Base-by-base conservation (phyloP, 64 coral and sea anemone genomes). In the Orbicella faveolata region DNA sequence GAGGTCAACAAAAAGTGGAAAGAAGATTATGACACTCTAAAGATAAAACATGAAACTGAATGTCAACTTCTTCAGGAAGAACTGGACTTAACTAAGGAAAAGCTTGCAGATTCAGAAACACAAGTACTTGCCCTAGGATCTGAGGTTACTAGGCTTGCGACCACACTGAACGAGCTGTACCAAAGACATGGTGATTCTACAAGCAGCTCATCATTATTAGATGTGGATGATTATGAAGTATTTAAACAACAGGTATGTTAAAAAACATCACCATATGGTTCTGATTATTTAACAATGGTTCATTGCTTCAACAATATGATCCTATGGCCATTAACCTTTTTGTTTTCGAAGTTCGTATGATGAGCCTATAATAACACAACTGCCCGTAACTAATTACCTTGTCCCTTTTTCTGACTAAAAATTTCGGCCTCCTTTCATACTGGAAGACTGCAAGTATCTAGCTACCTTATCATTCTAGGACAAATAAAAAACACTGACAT, bases 1-100 rank as follows among this genome's bases (percentile, higher is more conserved):
- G 65, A 84, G 88, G 92, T 82, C 12, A 97, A 97, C 62, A 97
- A 84, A 85, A 97, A 91, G 77, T 97, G 95, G 95, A 97, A 94
- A 83, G 89, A 78, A 83, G 95, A 97, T 21, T 97, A 94, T 59
- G 95, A 97, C 18, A 68, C 63, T 83, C 35, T 97, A 33, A 81
- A 88, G 87, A 19, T 77, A 53, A 90, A 89, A 97, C 78, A 83
- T 15, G 68, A 94, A 41, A 81, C 74, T 34, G 88, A 98, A 51
- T 84, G 63, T 62, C 89, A 62, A 79, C 76, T 66, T 52, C 83
- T 87, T 74, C 91, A 92, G 88, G 76, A 89, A 20, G 92, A 98
- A 90, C 61, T 94, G 30, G 83, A 94, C 59, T 75, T 81, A 63
- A 89, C 92, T 62, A 89, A 89, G 61, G 55, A 85, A 30, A 98